Conservation (phyloP, 2,797 vertebrate species). For the Gorsachius magnificus region DNA sequence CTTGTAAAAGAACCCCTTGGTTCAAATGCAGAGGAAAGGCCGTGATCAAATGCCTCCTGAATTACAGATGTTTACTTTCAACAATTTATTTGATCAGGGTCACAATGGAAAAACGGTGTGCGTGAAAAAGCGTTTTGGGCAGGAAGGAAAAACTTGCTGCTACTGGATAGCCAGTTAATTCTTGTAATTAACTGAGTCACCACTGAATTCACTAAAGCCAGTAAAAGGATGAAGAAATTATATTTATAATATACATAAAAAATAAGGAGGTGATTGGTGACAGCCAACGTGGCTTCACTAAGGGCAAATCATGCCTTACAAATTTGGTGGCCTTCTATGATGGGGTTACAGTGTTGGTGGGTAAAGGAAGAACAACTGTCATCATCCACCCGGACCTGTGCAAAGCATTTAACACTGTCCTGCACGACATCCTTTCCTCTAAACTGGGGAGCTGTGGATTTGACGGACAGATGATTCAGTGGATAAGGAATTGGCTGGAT, state of each 20-base stretch:
- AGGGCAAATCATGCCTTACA: too few relatives aligned
- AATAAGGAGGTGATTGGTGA: too few relatives aligned
- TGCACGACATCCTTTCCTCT: too few relatives aligned
- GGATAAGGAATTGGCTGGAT: too few relatives aligned
- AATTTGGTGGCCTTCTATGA: too few relatives aligned
- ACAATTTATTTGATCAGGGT: constrained; percentile 60
- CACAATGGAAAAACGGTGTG: constrained; percentile 60
- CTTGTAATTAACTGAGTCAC: constrained; percentile 70
- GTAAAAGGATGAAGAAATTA: constrained; percentile 63
- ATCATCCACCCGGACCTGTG: too few relatives aligned
- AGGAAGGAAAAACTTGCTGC: constrained; percentile 40
- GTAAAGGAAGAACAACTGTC: too few relatives aligned
- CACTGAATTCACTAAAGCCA: constrained; percentile 41
- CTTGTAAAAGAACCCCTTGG: constrained; percentile 46
- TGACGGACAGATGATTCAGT: too few relatives aligned
- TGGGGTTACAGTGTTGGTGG: too few relatives aligned
- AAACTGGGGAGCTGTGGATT: too few relatives aligned
- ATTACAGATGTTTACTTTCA: constrained; percentile 74
- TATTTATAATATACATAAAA: not conserved
- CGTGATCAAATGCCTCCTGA: constrained; percentile 68
- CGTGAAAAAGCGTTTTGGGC: constrained; percentile 42
- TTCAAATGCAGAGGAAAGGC: constrained; percentile 57
- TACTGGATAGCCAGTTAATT: constrained; percentile 68
- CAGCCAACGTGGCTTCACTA: too few relatives aligned
- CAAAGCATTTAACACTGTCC: too few relatives aligned